Conservation (phyloP, 2,113 vertebrate genomes). For the Noctilio leporinus region DNA sequence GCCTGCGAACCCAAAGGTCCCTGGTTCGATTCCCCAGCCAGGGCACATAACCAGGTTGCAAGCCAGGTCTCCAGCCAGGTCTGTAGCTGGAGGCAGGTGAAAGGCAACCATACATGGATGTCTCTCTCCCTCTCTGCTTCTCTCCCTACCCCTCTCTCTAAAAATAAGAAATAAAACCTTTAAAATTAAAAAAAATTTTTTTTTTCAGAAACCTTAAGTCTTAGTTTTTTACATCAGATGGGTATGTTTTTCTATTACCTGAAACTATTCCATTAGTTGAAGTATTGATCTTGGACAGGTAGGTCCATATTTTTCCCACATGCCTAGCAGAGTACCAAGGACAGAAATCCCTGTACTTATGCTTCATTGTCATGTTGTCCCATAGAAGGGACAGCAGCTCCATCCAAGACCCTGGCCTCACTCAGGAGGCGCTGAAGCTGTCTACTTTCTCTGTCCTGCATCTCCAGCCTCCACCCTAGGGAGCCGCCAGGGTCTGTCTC, state of each 20-base stretch:
- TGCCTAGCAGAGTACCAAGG: neutral
- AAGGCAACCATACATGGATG: no score
- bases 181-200: no score
- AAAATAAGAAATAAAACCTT: no score
- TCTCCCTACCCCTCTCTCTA: no score
- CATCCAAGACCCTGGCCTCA: neutral
- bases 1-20: no score
- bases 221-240: neutral
- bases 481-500: neutral
- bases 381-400: neutral
- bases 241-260: neutral
- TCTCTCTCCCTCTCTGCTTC: no score
- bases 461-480: neutral
- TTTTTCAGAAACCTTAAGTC: neutral
- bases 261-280: neutral
- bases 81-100: no score
- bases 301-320: neutral
- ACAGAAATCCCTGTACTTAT: neutral
- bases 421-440: fast-evolving
- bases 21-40: no score
- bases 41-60: no score
- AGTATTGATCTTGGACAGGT: neutral
- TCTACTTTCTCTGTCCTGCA: neutral
- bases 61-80: no score
- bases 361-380: fast-evolving